Conservation (phyloP, 1,140 invertebrate genomes). For the Charaxes varanes region DNA sequence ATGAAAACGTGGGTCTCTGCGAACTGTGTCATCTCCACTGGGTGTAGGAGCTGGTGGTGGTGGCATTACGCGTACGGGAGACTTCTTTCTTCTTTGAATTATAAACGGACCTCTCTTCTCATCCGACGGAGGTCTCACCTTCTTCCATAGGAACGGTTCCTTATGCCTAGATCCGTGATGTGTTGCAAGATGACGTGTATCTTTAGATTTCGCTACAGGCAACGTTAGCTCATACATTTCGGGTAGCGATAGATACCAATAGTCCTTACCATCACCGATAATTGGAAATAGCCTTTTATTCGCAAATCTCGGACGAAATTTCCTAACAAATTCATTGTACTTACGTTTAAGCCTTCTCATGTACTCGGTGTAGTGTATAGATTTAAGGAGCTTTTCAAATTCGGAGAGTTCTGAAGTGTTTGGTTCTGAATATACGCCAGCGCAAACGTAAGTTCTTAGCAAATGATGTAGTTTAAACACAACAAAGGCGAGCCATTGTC, state of each 20-base stretch:
- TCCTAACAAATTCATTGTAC: slow-evolving; percentile 59
- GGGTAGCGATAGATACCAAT: slow-evolving; percentile 64
- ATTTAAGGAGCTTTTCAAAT: slow-evolving; percentile 65
- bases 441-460: slow-evolving; percentile 52
- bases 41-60: slow-evolving; percentile 27
- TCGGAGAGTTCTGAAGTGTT: slow-evolving; percentile 50
- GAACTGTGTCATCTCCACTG: slow-evolving; percentile 17
- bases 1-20: slow-evolving; percentile 52
- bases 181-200: slow-evolving; percentile 37
- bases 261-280: slow-evolving; percentile 60
- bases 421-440: slow-evolving; percentile 61
- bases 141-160: slow-evolving; percentile 57
- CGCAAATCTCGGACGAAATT: slow-evolving; percentile 45
- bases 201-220: slow-evolving; percentile 22
- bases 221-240: slow-evolving; percentile 63
- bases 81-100: slow-evolving; percentile 18
- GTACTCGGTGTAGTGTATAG: slow-evolving; percentile 64
- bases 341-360: slow-evolving; percentile 60
- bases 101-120: slow-evolving; percentile 47
- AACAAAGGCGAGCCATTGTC: slow-evolving; percentile 62
- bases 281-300: slow-evolving; percentile 62
- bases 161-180: slow-evolving; percentile 49
- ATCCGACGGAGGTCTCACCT: slow-evolving; percentile 22
- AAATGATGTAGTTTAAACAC: slow-evolving; percentile 71
- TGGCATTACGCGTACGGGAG: slow-evolving; percentile 7